Base-by-base conservation (phyloP, 2,113 vertebrate genomes). In the Megaceryle maxima region DNA sequence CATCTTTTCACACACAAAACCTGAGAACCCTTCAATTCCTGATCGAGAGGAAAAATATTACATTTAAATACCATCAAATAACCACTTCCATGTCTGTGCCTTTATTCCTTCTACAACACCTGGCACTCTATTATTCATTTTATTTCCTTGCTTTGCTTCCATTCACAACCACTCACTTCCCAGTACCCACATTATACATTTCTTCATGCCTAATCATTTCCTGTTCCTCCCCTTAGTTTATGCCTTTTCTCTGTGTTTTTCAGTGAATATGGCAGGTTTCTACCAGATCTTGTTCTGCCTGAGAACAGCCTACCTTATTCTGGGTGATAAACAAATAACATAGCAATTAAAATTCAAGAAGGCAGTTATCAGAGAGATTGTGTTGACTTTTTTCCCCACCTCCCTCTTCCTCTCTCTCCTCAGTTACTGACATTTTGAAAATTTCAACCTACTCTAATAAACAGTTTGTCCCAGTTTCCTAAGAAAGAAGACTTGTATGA, bases 131-230 rank as follows among this genome's bases (percentile, higher is more conserved):
- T 56, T 51, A 44, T 16, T 44, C 29, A 68, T 84, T 95, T 94
- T 33, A 91, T 95, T 96, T 67, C 31, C 44, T n/a, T 66, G 29
- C 35, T 95, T 94, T 87, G 53, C 75, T 89, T 88, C 56, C 39
- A 87, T 90, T 82, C 89, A 85, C 39, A 66, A 12, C 37, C 43
- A 26, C 48, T 89, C 66, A 89, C n/a, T n/a, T 68, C 43, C 20
- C 26, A 64, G 31, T 20, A 79, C 16, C 46, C 3, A 2, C 29
- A 79, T 56, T 68, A 56, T 11, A 60, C 4, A 33, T 62, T 84
- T 66, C 57, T 87, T 83, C 69, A 83, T 46, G 28, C 31, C 55
- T 67, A 33, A 74, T 73, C 2, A 66, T 96, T 89, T 89, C 57
- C 68, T 68, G 69, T 35, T 81, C 56, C 53, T 72, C 17, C 41